These are phyloP conservation scores for Syndactyla subalaris DNA, from an alignment of 2,797 vertebrate species.

Conservation along the genomic window DNA sequence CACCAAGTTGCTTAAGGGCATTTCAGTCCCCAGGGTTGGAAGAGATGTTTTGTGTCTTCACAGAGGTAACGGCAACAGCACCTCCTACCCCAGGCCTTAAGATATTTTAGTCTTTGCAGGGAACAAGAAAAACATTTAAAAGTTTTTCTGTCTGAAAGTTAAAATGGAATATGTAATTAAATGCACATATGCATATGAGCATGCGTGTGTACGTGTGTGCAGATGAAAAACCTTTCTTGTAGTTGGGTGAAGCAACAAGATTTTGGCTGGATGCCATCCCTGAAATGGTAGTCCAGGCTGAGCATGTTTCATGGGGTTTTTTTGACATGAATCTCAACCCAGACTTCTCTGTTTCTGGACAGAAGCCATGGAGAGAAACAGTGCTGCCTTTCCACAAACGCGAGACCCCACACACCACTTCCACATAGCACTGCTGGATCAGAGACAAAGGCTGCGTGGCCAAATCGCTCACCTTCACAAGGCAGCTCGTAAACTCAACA, in stretches of 20 bases:
- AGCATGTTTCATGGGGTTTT: not conserved
- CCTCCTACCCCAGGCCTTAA: not conserved
- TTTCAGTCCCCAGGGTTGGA: not conserved
- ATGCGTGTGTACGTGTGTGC: not conserved
- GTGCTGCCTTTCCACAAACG: not conserved
- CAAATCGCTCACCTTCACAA: constrained; percentile 73
- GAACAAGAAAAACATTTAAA: not conserved
- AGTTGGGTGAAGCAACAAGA: not conserved
- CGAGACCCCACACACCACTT: constrained; percentile 64
- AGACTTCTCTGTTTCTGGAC: constrained; percentile 14
- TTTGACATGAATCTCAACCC: not conserved
- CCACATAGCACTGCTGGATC: constrained; percentile 68
- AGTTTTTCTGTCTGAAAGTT: not conserved
- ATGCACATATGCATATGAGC: not conserved
- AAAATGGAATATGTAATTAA: not conserved
- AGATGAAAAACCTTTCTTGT: not conserved
- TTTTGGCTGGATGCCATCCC: not conserved
- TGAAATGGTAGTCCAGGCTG: not conserved
- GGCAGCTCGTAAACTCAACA: constrained; percentile 65
- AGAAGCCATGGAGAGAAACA: constrained; percentile 63
- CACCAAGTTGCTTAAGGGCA: not conserved
- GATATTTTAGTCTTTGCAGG: not conserved
- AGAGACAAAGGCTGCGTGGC: constrained; percentile 58
- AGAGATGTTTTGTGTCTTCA: not conserved
- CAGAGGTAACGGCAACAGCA: not conserved